phyloP scores from a whole-genome alignment of 2,888 invertebrate genomes.

The Heliothis peltigera region DNA sequence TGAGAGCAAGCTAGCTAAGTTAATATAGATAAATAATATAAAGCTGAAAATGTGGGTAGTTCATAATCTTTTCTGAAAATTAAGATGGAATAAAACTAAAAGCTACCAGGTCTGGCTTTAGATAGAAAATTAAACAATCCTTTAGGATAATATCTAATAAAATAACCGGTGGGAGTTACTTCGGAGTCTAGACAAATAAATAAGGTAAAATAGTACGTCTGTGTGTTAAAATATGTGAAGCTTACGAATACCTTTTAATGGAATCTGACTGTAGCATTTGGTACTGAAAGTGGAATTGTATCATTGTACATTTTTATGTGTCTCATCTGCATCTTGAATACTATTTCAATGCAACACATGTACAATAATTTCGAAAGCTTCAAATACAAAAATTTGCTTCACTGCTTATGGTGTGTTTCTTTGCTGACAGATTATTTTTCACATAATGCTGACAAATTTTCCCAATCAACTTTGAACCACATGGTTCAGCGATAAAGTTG shows the following conservation, averaged over 20 bases:
- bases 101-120: conserved; percentile 22
- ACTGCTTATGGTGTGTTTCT: no score
- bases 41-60: conserved; percentile 44
- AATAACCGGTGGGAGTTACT: conserved; percentile 33
- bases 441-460: no score
- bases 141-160: conserved; percentile 49
- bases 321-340: background rate
- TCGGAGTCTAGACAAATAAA: conserved; percentile 53
- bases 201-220: conserved; percentile 26
- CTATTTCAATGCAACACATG: background rate
- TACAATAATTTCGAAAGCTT: no score
- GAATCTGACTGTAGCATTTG: conserved; percentile 1
- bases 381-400: no score
- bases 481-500: no score
- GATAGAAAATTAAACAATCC: conserved; percentile 57
- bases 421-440: no score
- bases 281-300: conserved; percentile 3
- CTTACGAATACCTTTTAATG: conserved; percentile 16
- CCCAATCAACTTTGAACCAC: no score
- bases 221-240: conserved; percentile 20
- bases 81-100: conserved; percentile 40
- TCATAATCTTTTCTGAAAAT: conserved; percentile 44
- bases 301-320: background rate
- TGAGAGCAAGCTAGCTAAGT: conserved; percentile 24
- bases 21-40: conserved; percentile 42